phyloP scores from a whole-genome alignment of 2,113 vertebrate species.

The Salvelinus alpinus region DNA sequence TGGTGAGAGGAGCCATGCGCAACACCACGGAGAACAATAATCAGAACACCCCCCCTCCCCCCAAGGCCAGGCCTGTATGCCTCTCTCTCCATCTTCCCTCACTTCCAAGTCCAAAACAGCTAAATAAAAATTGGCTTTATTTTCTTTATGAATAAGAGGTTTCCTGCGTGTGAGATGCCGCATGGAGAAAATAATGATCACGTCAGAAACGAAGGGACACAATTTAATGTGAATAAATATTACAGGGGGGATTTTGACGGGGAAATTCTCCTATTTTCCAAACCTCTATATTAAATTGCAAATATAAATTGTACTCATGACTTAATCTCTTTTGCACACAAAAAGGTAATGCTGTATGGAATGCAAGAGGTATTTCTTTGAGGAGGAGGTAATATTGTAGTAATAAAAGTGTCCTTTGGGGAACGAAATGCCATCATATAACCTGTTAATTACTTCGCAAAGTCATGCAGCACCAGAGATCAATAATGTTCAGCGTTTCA shows the following conservation, averaged over 20 bases:
- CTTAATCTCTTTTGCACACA: constrained; percentile 44
- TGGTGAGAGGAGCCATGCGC: constrained; percentile 54
- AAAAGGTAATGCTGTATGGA: constrained; percentile 30
- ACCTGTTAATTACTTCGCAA: constrained; percentile 63
- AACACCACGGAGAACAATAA: constrained; percentile 58
- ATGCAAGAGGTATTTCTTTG: constrained; percentile 41
- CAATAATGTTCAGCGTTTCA: constrained; percentile 54
- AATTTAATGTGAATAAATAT: constrained; percentile 20
- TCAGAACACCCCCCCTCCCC: constrained; percentile 40
- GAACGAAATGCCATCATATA: constrained; percentile 52
- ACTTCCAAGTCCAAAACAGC: not conserved
- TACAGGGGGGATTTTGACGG: constrained; percentile 4
- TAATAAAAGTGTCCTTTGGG: constrained; percentile 50
- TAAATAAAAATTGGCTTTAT: constrained; percentile 15
- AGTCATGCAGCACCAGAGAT: constrained; percentile 47
- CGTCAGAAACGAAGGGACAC: constrained; percentile 18
- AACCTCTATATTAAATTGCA: not conserved
- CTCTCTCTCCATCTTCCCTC: constrained; percentile 14
- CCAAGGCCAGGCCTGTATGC: not conserved
- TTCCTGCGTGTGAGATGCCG: constrained; percentile 23
- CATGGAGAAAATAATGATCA: constrained; percentile 27
- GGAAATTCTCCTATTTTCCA: not conserved
- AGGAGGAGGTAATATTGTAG: constrained; percentile 42
- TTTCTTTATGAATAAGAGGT: constrained; percentile 42
- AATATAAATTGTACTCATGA: constrained; percentile 27